Conservation (phyloP, 2,113 vertebrate genomes). For the Upupa epops region DNA sequence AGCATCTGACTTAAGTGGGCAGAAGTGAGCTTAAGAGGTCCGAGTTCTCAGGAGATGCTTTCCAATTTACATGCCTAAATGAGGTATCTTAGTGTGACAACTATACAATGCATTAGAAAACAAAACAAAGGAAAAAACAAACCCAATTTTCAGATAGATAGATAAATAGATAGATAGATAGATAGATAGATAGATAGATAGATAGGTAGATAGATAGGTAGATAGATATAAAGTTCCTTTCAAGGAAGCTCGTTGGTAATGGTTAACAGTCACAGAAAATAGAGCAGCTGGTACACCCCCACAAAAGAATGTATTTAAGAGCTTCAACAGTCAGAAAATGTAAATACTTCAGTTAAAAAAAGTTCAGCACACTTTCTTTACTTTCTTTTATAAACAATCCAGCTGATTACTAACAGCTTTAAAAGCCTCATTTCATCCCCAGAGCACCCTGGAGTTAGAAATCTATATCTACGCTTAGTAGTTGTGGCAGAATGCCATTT, state of each 20-base stretch:
- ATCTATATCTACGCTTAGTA: constrained; percentile 47
- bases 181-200: no score
- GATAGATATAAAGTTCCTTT: constrained; percentile 1
- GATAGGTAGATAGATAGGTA: no score
- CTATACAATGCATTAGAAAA: not conserved
- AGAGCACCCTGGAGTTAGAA: constrained; percentile 41
- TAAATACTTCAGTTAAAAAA: constrained; percentile 56
- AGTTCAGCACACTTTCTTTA: constrained; percentile 26
- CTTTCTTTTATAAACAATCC: constrained; percentile 61
- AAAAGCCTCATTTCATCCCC: constrained; percentile 52
- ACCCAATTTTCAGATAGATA: not conserved
- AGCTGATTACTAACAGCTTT: constrained; percentile 67
- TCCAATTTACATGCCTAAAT: not conserved
- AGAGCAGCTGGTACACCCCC: constrained; percentile 51
- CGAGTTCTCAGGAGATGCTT: not conserved
- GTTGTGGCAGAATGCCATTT: constrained; percentile 61
- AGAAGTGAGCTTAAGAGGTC: not conserved
- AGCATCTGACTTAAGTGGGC: not conserved
- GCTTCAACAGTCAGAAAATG: constrained; percentile 54
- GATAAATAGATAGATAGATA: no score
- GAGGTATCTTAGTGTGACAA: not conserved
- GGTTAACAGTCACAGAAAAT: not conserved
- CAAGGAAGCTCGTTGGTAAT: not conserved
- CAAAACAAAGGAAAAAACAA: not conserved
- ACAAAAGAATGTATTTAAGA: constrained; percentile 26